Base-by-base conservation (phyloP, 2,888 invertebrate species). In the Heliconius erato region DNA sequence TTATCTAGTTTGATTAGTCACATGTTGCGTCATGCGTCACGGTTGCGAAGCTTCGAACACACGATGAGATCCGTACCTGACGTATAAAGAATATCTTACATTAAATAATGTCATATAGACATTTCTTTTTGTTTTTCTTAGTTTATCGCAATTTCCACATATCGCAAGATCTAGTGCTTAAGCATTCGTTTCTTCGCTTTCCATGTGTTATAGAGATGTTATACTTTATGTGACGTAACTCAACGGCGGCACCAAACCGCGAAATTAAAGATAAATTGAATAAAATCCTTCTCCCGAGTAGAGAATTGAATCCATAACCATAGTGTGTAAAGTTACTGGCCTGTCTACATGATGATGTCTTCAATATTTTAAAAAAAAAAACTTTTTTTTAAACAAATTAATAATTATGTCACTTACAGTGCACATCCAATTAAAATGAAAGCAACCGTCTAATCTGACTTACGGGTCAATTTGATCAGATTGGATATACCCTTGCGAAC, bases 1-100 rank as follows among this genome's bases (percentile, higher is more conserved):
- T 94, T 95, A 95, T 95, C 94, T 94, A 89, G 89, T 92, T 91
- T 90, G 92, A 94, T 95, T 95, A 94, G 94, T 95, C 95, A 95
- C 83, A 86, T 49, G 84, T 93, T 94, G 90, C 94, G 93, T 94
- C 94, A 94, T 91, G 90, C 92, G 93, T 94, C 94, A 94, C 91
- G 84, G 80, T 80, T 76, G 80, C 84, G 74, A 83, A 79, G 79
- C 80, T 84, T 79, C 81, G 54, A 26, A 78, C 71, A 72, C n/a
- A 71, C 49, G 69, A 81, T 71, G 81, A 69, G 69, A 71, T 74
- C 81, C n/a, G 54, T 81, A 81, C 81, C 69, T 81, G 69, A 63
- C 44, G 19, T 35, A 40, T 49, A n/a, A 49, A 78, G 67, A 44
- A 32, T 68, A 65, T 78, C 12, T 44, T 40, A 16, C 28, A 0